Conservation (phyloP, 2,888 invertebrate genomes). For the Drosophila testacea region DNA sequence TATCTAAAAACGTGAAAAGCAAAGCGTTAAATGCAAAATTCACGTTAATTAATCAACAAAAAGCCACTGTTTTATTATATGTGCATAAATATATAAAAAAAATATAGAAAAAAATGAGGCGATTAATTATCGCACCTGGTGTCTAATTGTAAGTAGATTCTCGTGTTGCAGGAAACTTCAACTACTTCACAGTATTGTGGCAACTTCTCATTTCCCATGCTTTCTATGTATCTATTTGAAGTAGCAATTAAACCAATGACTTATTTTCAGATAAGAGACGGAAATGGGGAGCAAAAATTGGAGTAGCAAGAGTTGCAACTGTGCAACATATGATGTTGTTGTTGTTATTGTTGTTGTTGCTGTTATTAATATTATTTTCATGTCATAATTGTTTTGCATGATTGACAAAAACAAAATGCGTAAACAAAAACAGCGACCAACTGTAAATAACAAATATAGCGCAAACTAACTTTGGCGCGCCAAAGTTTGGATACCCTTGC, state of each 20-base stretch:
- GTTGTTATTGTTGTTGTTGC: slow-evolving; percentile 1
- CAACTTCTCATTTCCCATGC: slow-evolving; percentile 1
- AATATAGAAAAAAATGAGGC: slow-evolving; percentile 1
- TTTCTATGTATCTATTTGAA: background rate
- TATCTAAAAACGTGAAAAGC: slow-evolving; percentile 32
- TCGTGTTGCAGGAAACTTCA: slow-evolving; percentile 41
- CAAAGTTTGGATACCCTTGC: too few relatives aligned
- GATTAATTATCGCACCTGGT: slow-evolving; percentile 25
- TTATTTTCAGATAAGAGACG: background rate
- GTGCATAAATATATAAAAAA: background rate
- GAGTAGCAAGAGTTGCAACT: background rate
- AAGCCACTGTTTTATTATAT: slow-evolving; percentile 1
- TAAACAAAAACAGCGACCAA: slow-evolving; percentile 27
- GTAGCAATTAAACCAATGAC: background rate
- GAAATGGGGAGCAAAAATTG: background rate
- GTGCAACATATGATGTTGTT: slow-evolving; percentile 7
- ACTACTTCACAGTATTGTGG: background rate
- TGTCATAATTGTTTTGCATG: slow-evolving; percentile 39
- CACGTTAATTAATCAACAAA: slow-evolving; percentile 31
- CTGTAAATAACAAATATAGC: slow-evolving; percentile 29
- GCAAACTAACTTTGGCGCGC: too few relatives aligned
- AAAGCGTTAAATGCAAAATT: slow-evolving; percentile 25
- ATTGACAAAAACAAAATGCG: slow-evolving; percentile 28
- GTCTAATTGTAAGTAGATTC: slow-evolving; percentile 34
- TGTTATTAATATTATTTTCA: slow-evolving; percentile 5